phyloP scores from a whole-genome alignment of 2,113 vertebrate species.

The Paramormyrops kingsleyae region DNA sequence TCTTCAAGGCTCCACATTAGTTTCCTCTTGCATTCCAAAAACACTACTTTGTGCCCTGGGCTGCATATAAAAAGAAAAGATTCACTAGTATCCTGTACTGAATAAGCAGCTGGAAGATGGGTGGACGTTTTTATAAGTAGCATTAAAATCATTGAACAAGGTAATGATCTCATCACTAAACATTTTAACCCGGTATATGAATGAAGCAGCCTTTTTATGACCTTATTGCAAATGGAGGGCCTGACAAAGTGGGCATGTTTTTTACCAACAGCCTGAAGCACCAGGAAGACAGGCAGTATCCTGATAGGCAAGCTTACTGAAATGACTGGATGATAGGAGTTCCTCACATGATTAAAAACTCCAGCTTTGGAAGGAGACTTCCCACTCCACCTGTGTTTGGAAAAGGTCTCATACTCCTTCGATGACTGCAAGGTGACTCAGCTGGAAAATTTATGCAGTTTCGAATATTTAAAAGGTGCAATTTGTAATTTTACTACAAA shows the following conservation, averaged over 20 bases:
- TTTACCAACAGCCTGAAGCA: neutral
- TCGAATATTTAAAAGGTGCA: neutral
- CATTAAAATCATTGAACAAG: neutral
- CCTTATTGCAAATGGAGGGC: neutral
- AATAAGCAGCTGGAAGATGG: neutral
- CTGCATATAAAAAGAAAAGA: neutral
- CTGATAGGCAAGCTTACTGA: neutral
- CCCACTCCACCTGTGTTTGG: neutral
- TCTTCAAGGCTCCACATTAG: neutral
- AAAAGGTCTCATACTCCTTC: neutral
- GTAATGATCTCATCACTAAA: neutral
- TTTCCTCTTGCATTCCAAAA: neutral
- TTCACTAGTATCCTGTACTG: neutral
- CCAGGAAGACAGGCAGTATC: neutral
- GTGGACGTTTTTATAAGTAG: neutral
- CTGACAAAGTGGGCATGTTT: neutral
- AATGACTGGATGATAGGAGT: neutral
- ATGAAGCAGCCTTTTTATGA: neutral
- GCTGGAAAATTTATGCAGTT: neutral
- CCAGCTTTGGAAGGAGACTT: neutral
- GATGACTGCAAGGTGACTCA: neutral
- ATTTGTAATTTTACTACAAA: neutral
- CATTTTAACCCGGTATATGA: neutral
- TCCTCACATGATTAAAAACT: neutral
- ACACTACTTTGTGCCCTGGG: neutral